A percentile compares a stretch with the other conserved stretches of the same genome.
These are phyloP conservation scores for Malthinus flaveolus DNA, from an alignment of 2,888 invertebrate species.

Conservation along the genomic window DNA sequence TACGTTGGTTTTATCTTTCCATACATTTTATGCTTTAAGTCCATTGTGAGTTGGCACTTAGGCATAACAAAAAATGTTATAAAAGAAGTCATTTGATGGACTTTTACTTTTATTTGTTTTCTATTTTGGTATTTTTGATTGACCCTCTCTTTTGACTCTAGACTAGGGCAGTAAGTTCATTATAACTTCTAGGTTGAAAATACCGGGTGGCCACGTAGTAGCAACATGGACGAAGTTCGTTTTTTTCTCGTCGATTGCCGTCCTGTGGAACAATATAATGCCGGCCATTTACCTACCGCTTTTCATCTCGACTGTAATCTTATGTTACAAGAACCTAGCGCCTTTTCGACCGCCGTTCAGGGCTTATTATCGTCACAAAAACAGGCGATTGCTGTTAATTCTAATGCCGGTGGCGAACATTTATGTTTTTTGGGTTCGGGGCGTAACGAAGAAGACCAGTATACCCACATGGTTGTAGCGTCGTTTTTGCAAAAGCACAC, in stretches of 20 bases:
- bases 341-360: slow-evolving; percentile 93
- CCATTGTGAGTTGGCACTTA: no score
- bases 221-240: slow-evolving; percentile 65
- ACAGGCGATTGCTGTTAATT: slow-evolving; percentile 83
- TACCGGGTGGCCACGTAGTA: slow-evolving; percentile 17
- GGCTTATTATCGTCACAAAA: slow-evolving; percentile 88
- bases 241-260: slow-evolving; percentile 98
- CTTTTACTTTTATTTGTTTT: no score
- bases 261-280: slow-evolving; percentile 95
- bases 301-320: slow-evolving; percentile 97
- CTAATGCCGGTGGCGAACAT: slow-evolving; percentile 82
- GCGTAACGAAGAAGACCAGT: slow-evolving; percentile 90
- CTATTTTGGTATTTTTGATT: no score
- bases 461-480: slow-evolving; percentile 97
- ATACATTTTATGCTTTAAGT: no score
- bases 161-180: no score
- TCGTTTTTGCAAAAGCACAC: slow-evolving; percentile 94
- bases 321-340: slow-evolving; percentile 94
- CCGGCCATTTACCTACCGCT: slow-evolving; percentile 94
- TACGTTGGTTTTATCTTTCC: no score
- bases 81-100: no score
- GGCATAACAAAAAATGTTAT: no score
- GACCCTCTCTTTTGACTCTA: no score
- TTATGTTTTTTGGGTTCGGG: slow-evolving; percentile 94
- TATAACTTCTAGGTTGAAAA: slow-evolving; percentile 16